Conservation (phyloP, 2,888 invertebrate genomes). For the Vannuccia rotundouncinata region DNA sequence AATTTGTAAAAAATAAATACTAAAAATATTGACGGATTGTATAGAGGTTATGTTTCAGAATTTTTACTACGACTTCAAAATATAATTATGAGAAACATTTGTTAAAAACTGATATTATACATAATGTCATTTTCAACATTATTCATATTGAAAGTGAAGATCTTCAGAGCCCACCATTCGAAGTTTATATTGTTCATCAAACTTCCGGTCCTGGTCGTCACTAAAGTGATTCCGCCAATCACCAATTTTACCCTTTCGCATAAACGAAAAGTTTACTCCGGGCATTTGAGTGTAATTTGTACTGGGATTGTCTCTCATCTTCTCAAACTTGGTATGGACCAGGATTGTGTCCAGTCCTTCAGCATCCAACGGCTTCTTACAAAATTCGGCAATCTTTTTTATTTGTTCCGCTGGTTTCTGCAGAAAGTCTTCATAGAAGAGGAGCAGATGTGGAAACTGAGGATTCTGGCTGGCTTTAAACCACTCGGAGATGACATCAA, state of each 20-base stretch:
- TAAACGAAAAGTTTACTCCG: slow-evolving; percentile 19
- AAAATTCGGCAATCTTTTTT: slow-evolving; percentile 36
- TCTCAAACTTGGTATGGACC: slow-evolving; percentile 12
- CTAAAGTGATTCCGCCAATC: slow-evolving; percentile 27
- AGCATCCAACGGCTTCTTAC: background rate
- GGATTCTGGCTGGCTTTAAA: slow-evolving; percentile 7
- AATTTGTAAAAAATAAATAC: too few species aligned
- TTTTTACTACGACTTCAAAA: too few species aligned
- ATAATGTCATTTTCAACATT: background rate
- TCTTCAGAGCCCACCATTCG: background rate
- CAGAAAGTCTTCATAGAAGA: slow-evolving; percentile 39
- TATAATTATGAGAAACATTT: too few species aligned
- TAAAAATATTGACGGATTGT: too few species aligned
- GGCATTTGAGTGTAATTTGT: slow-evolving; percentile 31
- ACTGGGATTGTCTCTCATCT: slow-evolving; percentile 12
- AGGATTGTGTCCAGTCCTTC: background rate
- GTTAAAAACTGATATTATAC: too few species aligned
- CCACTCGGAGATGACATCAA: slow-evolving; percentile 24
- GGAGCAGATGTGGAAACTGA: slow-evolving; percentile 2
- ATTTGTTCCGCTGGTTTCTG: slow-evolving; percentile 32
- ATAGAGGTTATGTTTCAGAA: too few species aligned
- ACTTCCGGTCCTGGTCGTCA: background rate
- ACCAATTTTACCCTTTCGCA: slow-evolving; percentile 20
- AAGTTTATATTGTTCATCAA: background rate
- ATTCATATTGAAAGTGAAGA: background rate